Percentiles rank a stretch among this genome's conserved stretches.
These are phyloP conservation scores for Heliconius eleuchia DNA, from an alignment of 1,140 invertebrate species.

Conservation along the genomic window DNA sequence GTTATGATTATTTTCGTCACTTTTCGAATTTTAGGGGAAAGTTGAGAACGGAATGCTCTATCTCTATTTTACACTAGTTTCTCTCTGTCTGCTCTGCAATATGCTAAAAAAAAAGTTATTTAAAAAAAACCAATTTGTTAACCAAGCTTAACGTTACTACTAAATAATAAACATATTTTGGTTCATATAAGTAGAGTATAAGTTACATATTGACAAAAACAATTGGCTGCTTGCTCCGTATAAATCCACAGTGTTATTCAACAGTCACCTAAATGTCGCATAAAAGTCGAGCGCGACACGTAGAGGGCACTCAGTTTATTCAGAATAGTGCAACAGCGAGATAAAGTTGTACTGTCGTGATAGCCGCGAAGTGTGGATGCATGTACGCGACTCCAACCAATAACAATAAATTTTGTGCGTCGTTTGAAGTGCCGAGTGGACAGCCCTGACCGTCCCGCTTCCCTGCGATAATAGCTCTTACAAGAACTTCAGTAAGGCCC, in stretches of 20 bases:
- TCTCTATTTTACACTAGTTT: too few species aligned
- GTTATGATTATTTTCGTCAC: too few species aligned
- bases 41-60: too few species aligned
- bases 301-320: slow-evolving; percentile 48
- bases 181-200: not conserved
- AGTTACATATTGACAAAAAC: too few species aligned
- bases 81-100: too few species aligned
- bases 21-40: too few species aligned
- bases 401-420: slow-evolving; percentile 78
- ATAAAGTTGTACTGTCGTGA: slow-evolving; percentile 77
- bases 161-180: not conserved
- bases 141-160: not conserved
- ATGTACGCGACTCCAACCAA: slow-evolving; percentile 74
- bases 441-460: slow-evolving; percentile 33
- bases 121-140: not conserved
- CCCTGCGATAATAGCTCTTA: slow-evolving; percentile 33
- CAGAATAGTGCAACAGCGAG: slow-evolving; percentile 66
- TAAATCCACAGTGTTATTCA: slow-evolving; percentile 43
- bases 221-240: not conserved
- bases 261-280: slow-evolving; percentile 43
- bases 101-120: too few species aligned
- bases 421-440: slow-evolving; percentile 73
- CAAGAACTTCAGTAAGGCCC: slow-evolving; percentile 32
- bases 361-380: slow-evolving; percentile 79
- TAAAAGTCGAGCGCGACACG: slow-evolving; percentile 45